These are phyloP conservation scores for Temnothorax unifasciatus DNA, from an alignment of 2,888 invertebrate genomes.

Conservation along the genomic window DNA sequence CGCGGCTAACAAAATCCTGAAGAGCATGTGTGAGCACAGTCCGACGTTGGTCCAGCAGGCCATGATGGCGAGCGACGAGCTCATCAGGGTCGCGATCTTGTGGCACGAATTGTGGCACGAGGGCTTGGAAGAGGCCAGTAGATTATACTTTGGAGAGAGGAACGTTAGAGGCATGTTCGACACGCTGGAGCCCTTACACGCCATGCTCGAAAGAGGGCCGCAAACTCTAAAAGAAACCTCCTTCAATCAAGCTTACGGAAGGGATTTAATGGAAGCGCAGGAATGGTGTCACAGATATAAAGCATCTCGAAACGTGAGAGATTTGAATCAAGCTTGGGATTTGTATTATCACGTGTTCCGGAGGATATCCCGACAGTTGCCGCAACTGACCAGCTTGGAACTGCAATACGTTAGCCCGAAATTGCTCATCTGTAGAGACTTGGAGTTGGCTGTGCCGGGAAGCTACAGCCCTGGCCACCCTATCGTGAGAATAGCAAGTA, in stretches of 20 bases:
- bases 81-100: slow-evolving; percentile 98
- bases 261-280: slow-evolving; percentile 97
- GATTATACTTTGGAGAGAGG: slow-evolving; percentile 97
- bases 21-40: slow-evolving; percentile 98
- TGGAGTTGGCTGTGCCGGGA: slow-evolving; percentile 99
- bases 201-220: slow-evolving; percentile 97
- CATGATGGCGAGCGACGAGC: slow-evolving; percentile 97
- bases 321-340: slow-evolving; percentile 99
- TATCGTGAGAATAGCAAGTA: slow-evolving; percentile 95
- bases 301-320: slow-evolving; percentile 94
- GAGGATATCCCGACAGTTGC: slow-evolving; percentile 97
- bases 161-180: slow-evolving; percentile 99
- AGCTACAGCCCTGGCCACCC: slow-evolving; percentile 98
- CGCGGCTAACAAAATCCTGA: slow-evolving; percentile 97
- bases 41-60: slow-evolving; percentile 97
- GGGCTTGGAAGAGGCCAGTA: slow-evolving; percentile 97
- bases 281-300: slow-evolving; percentile 98
- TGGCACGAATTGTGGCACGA: slow-evolving; percentile 99
- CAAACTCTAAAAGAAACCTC: slow-evolving; percentile 98
- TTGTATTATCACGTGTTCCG: slow-evolving; percentile 99
- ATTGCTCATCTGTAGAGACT: slow-evolving; percentile 94
- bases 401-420: slow-evolving; percentile 98
- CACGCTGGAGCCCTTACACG: slow-evolving; percentile 97
- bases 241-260: slow-evolving; percentile 98
- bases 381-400: slow-evolving; percentile 95